Evolutionary conservation across 1,140 invertebrate genomes (phyloP).

Genomic region (Gryllus bimaculatus): DNA sequence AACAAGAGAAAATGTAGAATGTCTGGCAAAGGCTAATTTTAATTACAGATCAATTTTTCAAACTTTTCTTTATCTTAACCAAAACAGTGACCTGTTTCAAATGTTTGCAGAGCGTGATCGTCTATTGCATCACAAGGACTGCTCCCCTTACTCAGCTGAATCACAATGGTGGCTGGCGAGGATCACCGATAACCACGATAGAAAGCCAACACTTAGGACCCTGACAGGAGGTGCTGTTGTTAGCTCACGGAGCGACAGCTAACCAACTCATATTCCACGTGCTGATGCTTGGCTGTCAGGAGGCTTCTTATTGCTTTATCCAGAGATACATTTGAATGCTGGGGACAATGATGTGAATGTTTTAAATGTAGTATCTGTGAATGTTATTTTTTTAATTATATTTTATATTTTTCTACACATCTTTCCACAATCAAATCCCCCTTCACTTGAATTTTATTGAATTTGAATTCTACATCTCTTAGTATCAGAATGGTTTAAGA

Average conservation of each 20-base stretch:
- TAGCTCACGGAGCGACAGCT: constrained; percentile 68
- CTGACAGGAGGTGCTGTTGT: constrained; percentile 75
- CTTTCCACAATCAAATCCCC: too few species aligned
- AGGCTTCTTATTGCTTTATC: constrained; percentile 65
- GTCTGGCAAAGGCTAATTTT: background rate
- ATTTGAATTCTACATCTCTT: too few species aligned
- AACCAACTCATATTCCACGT: constrained; percentile 78
- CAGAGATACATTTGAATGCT: constrained; percentile 67
- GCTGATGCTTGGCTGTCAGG: constrained; percentile 54
- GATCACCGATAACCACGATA: constrained; percentile 55
- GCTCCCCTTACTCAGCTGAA: constrained; percentile 72
- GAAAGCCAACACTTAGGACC: constrained; percentile 77
- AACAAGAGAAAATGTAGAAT: background rate
- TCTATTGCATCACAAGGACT: constrained; percentile 72
- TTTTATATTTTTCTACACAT: too few species aligned
- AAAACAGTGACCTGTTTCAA: constrained; percentile 76
- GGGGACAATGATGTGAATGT: constrained; percentile 18
- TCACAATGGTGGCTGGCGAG: constrained; percentile 47
- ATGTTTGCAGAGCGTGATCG: constrained; percentile 70
- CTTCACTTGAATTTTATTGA: too few species aligned
- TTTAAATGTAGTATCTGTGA: background rate
- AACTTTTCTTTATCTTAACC: constrained; percentile 41
- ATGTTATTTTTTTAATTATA: too few species aligned
- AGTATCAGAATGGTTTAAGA: too few species aligned
- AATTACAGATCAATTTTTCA: constrained; percentile 9